A percentile compares a stretch with the other conserved stretches of the same genome.
Evolutionary conservation across 2,113 vertebrate genomes (phyloP).

Genomic region (Microcebus ravelobensis): DNA sequence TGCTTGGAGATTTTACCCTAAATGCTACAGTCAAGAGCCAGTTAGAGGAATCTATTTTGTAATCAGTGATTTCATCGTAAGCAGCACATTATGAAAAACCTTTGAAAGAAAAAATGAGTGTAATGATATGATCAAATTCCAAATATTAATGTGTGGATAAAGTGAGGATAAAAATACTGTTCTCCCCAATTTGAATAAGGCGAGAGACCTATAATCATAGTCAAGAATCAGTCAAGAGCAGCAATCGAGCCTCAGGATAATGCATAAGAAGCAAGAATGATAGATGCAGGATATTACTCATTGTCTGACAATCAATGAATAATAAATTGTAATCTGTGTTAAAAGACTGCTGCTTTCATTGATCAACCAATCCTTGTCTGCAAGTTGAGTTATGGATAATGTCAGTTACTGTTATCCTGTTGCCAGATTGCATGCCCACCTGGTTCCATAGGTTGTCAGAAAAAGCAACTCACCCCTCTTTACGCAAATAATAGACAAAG

Average conservation of each 20-base stretch:
- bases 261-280: background rate
- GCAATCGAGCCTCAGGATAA: background rate
- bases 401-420: constrained; percentile 9
- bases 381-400: constrained; percentile 39
- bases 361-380: constrained; percentile 37
- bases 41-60: background rate
- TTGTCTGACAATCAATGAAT: constrained; percentile 45
- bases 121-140: background rate
- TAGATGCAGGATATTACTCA: constrained; percentile 31
- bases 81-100: background rate
- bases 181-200: background rate
- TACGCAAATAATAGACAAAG: background rate
- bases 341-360: constrained; percentile 57
- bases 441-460: background rate
- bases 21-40: background rate
- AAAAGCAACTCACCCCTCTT: background rate
- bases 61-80: background rate
- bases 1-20: background rate
- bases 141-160: background rate
- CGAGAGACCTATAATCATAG: background rate
- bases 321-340: constrained; percentile 47
- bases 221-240: background rate
- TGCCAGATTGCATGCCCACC: background rate
- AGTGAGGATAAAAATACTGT: background rate
- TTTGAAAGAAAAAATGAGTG: background rate